Conservation (phyloP, 1,140 invertebrate species). For the Eciton burchellii region DNA sequence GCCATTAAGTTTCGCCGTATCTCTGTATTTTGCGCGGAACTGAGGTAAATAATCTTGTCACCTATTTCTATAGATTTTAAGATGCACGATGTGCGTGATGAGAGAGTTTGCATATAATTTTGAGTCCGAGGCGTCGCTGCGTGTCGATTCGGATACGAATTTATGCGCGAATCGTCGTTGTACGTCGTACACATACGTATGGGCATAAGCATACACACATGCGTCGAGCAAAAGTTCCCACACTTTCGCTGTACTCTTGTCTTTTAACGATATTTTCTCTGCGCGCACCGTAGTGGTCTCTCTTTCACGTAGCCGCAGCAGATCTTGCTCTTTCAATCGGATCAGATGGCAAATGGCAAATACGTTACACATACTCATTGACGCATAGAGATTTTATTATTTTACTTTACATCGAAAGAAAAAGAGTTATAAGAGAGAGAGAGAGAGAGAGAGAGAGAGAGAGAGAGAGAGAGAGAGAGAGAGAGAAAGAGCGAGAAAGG, state of each 20-base stretch:
- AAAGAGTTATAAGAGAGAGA: no score
- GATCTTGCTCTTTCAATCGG: constrained; percentile 1
- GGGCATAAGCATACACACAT: constrained; percentile 48
- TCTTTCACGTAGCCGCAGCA: not conserved
- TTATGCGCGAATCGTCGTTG: constrained; percentile 76
- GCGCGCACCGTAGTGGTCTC: not conserved
- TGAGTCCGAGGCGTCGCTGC: constrained; percentile 63
- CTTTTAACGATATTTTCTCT: constrained; percentile 44
- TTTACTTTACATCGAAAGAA: not conserved
- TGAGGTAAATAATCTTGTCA: constrained; percentile 1
- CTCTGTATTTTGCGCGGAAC: not conserved
- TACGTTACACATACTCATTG: no score
- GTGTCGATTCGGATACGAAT: constrained; percentile 68
- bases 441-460: no score
- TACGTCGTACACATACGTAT: constrained; percentile 21
- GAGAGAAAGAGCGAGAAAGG: no score
- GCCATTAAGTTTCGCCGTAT: not conserved
- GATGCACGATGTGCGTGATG: not conserved
- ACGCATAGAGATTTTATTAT: not conserved
- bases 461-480: no score
- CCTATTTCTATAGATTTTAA: constrained; percentile 5
- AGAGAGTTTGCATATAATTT: not conserved
- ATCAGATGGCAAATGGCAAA: not conserved
- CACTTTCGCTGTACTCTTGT: constrained; percentile 78
- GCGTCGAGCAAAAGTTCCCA: constrained; percentile 74